Conservation (phyloP, 2,797 vertebrate genomes). For the Acridotheres tristis region DNA sequence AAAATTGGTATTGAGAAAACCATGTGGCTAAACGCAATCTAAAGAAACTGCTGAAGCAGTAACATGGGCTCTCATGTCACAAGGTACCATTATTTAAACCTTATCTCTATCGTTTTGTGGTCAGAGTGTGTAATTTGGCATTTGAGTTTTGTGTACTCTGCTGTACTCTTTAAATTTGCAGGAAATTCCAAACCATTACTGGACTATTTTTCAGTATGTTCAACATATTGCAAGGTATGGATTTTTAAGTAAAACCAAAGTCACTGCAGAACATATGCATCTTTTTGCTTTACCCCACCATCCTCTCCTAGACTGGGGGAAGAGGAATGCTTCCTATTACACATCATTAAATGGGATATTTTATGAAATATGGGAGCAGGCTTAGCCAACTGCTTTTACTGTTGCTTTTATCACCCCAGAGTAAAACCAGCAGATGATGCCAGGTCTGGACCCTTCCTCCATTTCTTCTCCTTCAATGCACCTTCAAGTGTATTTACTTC, state of each 20-base stretch:
- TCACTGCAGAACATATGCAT: background rate
- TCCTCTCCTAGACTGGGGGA: background rate
- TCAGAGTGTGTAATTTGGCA: slow-evolving; percentile 64
- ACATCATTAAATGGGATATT: background rate
- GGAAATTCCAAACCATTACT: slow-evolving; percentile 44
- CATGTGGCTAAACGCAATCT: slow-evolving; percentile 46
- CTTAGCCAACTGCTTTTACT: background rate
- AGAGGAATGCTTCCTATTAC: background rate
- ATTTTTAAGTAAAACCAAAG: slow-evolving; percentile 26
- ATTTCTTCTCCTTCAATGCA: background rate
- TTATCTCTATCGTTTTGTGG: slow-evolving; percentile 45
- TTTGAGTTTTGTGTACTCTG: slow-evolving; percentile 62
- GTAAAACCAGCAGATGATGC: background rate
- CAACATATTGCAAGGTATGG: background rate
- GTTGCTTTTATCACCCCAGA: background rate
- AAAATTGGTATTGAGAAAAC: slow-evolving; percentile 67
- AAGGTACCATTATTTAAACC: slow-evolving; percentile 43
- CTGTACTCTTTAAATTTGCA: slow-evolving; percentile 31
- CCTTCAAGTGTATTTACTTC: background rate
- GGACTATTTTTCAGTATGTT: background rate
- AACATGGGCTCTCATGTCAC: background rate
- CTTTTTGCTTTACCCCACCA: background rate
- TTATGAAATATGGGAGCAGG: background rate
- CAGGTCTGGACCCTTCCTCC: background rate
- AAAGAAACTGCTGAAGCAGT: slow-evolving; percentile 60